These are phyloP conservation scores for Ramphastos sulfuratus DNA, from an alignment of 2,113 vertebrate species.

Conservation along the genomic window DNA sequence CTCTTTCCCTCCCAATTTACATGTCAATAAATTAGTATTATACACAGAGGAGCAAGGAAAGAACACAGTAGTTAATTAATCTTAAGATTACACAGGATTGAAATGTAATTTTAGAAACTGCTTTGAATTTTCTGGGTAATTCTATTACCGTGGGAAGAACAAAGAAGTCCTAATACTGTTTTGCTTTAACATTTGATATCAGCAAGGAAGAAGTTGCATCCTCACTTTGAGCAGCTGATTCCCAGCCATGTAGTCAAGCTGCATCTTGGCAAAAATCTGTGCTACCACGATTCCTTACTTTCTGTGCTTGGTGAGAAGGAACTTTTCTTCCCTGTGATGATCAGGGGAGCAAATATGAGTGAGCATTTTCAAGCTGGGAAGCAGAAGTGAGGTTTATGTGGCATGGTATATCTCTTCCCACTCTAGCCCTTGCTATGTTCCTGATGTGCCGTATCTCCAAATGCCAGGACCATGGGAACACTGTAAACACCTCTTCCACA, in stretches of 20 bases:
- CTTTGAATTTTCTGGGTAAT: constrained; percentile 2
- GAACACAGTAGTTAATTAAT: constrained; percentile 51
- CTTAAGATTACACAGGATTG: constrained; percentile 5
- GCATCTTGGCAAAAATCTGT: background rate
- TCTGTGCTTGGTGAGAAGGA: background rate
- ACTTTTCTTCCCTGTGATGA: background rate
- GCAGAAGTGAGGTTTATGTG: rapidly evolving
- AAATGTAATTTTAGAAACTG: constrained; percentile 37
- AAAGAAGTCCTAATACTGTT: background rate
- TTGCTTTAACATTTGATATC: background rate
- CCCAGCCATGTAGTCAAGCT: background rate
- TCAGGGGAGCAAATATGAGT: background rate
- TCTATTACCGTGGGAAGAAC: background rate
- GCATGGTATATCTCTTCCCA: background rate
- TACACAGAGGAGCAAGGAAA: constrained; percentile 15
- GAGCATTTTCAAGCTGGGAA: background rate
- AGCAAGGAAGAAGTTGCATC: background rate
- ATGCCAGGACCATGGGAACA: rapidly evolving
- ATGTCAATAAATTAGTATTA: constrained; percentile 34
- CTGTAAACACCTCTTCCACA: rapidly evolving
- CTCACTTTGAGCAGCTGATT: background rate
- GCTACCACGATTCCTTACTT: background rate
- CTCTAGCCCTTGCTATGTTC: background rate
- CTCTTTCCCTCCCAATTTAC: background rate
- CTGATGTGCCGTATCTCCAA: background rate